These are phyloP conservation scores for Dermatemys mawii DNA, from an alignment of 2,113 vertebrate genomes.

Conservation along the genomic window DNA sequence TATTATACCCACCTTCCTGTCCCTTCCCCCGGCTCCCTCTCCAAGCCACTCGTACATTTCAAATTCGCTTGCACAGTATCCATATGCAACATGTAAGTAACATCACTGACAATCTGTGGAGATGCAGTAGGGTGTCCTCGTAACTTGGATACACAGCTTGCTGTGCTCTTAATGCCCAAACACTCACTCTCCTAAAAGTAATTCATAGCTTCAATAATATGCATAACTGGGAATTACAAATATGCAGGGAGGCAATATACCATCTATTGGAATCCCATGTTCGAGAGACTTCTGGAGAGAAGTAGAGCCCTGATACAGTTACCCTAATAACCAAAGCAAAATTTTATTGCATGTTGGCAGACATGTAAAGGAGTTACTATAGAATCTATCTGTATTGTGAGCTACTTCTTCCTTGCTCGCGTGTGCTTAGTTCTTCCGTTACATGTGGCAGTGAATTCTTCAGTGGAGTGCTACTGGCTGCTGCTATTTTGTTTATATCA, in stretches of 20 bases:
- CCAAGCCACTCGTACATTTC: conserved; percentile 33
- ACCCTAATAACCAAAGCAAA: background rate
- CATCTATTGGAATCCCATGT: background rate
- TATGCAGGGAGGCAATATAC: background rate
- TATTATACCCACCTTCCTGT: conserved; percentile 52
- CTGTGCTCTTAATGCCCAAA: conserved; percentile 64
- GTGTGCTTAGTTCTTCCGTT: background rate
- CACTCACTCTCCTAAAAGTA: conserved; percentile 54
- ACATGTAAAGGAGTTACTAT: background rate
- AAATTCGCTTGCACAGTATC: conserved; percentile 38
- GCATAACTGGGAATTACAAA: background rate
- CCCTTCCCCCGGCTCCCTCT: no score
- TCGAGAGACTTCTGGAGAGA: background rate
- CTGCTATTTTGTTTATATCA: background rate
- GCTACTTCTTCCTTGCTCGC: background rate
- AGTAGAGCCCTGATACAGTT: background rate
- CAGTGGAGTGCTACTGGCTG: background rate
- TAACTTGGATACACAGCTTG: conserved; percentile 64
- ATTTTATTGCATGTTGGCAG: background rate
- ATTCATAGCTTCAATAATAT: conserved; percentile 17
- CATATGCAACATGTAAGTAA: conserved; percentile 19
- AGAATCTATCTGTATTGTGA: background rate
- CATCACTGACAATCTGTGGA: conserved; percentile 38
- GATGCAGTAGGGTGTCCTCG: conserved; percentile 38
- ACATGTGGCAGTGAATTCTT: background rate